phyloP scores from a whole-genome alignment of 2,797 vertebrate species.

The Hephaestus fuliginosus region DNA sequence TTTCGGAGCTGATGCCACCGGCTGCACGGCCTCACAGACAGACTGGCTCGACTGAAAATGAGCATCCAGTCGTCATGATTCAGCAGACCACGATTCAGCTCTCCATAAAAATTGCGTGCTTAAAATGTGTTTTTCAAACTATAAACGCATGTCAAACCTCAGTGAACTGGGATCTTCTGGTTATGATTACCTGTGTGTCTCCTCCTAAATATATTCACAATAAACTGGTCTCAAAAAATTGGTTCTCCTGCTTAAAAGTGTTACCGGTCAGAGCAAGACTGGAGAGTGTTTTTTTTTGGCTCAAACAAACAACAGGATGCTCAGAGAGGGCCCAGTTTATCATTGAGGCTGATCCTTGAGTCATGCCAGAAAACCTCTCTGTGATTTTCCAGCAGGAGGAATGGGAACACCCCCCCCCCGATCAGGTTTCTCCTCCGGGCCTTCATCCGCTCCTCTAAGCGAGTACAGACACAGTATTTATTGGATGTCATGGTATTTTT shows the following conservation, averaged over 20 bases:
- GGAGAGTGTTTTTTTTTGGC: too few relatives aligned
- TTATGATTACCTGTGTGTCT: background rate
- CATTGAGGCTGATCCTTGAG: background rate
- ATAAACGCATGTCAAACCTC: background rate
- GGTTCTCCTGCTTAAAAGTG: too few relatives aligned
- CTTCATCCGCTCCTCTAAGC: too few relatives aligned
- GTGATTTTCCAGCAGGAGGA: background rate
- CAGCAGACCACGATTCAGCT: background rate
- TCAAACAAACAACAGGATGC: background rate
- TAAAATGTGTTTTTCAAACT: background rate
- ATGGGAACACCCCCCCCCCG: background rate
- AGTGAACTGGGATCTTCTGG: background rate
- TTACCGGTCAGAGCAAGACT: too few relatives aligned
- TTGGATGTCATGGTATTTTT: background rate
- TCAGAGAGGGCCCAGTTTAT: too few relatives aligned
- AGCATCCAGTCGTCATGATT: background rate
- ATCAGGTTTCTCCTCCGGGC: background rate
- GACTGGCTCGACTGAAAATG: background rate
- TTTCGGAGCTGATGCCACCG: slow-evolving; percentile 17
- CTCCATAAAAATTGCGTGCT: background rate
- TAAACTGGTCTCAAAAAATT: background rate
- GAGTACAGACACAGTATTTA: background rate
- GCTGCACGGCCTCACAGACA: background rate
- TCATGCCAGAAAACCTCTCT: background rate
- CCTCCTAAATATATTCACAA: rapidly evolving